Evolutionary conservation across 2,113 vertebrate species (phyloP), one percentile per base, ranked within the genome.

Genomic region (Philantomba maxwellii): DNA sequence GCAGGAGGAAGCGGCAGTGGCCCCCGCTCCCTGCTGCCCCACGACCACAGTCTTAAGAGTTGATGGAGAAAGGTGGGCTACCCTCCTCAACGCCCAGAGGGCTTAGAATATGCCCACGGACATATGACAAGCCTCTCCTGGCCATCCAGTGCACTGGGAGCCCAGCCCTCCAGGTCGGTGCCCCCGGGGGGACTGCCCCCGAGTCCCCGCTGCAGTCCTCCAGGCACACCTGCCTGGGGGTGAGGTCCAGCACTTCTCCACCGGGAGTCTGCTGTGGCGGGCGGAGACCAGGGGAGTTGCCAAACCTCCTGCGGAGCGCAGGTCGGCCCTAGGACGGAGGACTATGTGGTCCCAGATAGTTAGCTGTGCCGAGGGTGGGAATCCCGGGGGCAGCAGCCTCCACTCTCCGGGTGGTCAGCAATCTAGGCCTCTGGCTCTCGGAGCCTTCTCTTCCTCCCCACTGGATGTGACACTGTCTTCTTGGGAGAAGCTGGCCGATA

Each of bases 391-490:
- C 36, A 3, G 2, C 1, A 5, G 70, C n/a, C 55, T 51, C 19
- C 15, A 26, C 49, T 30, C 43, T 51, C 25, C 2, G 6, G 45
- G 26, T 9, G 36, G 57, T 12, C 0, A 5, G 33, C 0, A 6
- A 47, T 30, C 39, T 21, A 17, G 86, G 15, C 28, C 16, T 33
- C 87, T 55, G 55, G 25, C 45, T 26, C 14, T 51, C 26, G 14
- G 9, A 2, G 10, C n/a, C 30, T 13, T 4, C n/a, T 39, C 25
- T 3, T 23, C 13, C 55, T 78, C 36, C 51, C 36, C 23, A 45
- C 28, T 6, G 8, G 26, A 53, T 8, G 7, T 3, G 17, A 10
- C 47, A 36, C 43, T 0, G 5, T 0, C 11, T 23, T 4, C 11
- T 43, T 6, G 0, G 57, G 39, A 58, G 6, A 49, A 53, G 21